These are phyloP conservation scores for Puffinus mauretanicus DNA, from an alignment of 2,113 vertebrate genomes.

Conservation along the genomic window DNA sequence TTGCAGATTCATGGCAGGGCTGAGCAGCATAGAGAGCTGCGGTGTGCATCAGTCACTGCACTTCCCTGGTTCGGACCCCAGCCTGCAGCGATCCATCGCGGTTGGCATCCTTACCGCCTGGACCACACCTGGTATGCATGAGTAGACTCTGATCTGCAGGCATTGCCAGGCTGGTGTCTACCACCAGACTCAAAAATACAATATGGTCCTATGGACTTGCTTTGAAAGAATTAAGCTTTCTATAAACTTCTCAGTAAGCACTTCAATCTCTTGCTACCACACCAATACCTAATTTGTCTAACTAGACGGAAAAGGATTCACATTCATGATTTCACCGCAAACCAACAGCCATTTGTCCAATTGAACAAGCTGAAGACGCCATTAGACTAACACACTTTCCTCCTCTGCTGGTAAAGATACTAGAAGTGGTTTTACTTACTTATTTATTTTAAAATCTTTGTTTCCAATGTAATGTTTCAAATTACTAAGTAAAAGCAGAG, in stretches of 20 bases:
- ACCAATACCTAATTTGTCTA: not conserved
- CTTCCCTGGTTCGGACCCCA: not conserved
- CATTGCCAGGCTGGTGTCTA: not conserved
- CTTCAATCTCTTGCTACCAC: not conserved
- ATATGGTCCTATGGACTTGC: not conserved
- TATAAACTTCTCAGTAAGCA: not conserved
- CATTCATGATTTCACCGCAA: not conserved
- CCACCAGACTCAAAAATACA: not conserved
- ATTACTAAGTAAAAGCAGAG: not conserved
- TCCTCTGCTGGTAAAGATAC: not conserved
- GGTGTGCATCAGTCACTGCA: accelerated
- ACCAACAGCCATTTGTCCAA: not conserved
- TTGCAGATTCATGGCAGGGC: accelerated
- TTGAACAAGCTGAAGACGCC: not conserved
- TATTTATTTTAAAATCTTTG: not conserved
- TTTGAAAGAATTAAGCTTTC: not conserved
- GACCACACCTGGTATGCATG: accelerated
- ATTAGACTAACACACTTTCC: not conserved
- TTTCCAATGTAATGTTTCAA: not conserved
- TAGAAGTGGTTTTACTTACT: not conserved
- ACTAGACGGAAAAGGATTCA: not conserved
- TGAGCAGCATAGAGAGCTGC: not conserved
- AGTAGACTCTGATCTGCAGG: not conserved
- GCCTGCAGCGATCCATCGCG: accelerated
- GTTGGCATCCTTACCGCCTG: not conserved